Evolutionary conservation across 2,888 invertebrate species (phyloP).

Genomic region (Ectropis crepuscularia): DNA sequence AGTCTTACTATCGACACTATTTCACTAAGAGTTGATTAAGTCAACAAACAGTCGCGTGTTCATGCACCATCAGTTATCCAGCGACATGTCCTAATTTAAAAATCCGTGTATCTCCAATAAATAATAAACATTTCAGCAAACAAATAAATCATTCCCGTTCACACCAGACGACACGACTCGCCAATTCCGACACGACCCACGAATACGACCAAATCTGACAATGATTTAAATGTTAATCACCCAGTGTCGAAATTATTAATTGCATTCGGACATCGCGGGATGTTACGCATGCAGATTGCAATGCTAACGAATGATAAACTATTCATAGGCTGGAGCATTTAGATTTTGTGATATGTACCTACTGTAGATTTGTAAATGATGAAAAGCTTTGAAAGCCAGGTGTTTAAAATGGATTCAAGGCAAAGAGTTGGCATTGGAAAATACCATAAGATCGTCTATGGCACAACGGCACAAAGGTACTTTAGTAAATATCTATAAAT

Average conservation of each 20-base stretch:
- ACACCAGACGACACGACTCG: constrained; percentile 33
- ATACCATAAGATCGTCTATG: no score
- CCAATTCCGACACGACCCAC: constrained; percentile 26
- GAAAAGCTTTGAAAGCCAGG: no score
- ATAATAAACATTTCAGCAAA: constrained; percentile 41
- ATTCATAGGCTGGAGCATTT: constrained; percentile 66
- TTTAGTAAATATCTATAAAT: no score
- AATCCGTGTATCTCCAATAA: constrained; percentile 23
- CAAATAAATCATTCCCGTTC: constrained; percentile 37
- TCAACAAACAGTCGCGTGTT: no score
- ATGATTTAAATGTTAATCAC: constrained; percentile 80
- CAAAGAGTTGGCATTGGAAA: background rate
- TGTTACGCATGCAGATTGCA: constrained; percentile 82
- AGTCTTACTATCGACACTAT: no score
- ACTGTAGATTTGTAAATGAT: no score
- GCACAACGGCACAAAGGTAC: no score
- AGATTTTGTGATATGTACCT: constrained; percentile 49
- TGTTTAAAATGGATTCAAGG: no score
- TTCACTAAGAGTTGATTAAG: no score
- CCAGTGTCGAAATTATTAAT: constrained; percentile 83
- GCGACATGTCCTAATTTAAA: constrained; percentile 21
- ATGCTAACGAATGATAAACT: constrained; percentile 81
- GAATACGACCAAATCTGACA: constrained; percentile 58
- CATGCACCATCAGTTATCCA: background rate
- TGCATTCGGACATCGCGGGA: constrained; percentile 67